Percentiles rank a stretch among this genome's conserved stretches.
Conservation (phyloP, 2,888 invertebrate genomes). For the Agriopis aurantiaria region DNA sequence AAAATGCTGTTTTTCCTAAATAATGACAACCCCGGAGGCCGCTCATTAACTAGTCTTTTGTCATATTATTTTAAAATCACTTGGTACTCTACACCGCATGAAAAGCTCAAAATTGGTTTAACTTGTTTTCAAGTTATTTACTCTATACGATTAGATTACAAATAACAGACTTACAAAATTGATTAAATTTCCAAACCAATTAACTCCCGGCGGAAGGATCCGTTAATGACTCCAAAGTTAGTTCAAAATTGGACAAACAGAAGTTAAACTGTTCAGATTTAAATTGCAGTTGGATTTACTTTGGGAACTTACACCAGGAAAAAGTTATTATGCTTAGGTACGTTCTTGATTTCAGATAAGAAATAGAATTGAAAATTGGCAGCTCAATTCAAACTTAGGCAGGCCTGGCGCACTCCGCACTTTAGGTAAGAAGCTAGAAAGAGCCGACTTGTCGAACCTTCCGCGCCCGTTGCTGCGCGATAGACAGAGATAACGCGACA, state of each 20-base stretch:
- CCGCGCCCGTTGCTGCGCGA: too few species aligned
- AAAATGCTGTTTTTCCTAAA: too few species aligned
- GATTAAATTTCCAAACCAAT: constrained; percentile 33
- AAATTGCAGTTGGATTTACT: constrained; percentile 20
- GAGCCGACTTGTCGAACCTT: too few species aligned
- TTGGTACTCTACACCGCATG: too few species aligned
- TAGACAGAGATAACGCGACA: too few species aligned
- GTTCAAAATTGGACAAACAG: constrained; percentile 22
- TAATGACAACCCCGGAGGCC: too few species aligned
- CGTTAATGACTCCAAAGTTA: constrained; percentile 29
- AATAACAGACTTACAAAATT: constrained; percentile 25
- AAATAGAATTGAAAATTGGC: not conserved
- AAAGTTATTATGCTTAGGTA: not conserved
- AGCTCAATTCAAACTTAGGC: too few species aligned
- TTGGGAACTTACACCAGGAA: not conserved
- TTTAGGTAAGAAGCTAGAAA: too few species aligned
- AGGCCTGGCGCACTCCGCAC: too few species aligned
- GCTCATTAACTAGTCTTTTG: too few species aligned
- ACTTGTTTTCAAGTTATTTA: constrained; percentile 7
- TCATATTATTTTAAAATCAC: too few species aligned
- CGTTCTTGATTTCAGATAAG: not conserved
- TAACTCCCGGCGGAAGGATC: constrained; percentile 25
- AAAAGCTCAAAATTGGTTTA: not conserved
- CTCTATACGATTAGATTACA: constrained; percentile 26
- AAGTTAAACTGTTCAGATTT: constrained; percentile 18